These are phyloP conservation scores for Alligator mississippiensis DNA, from an alignment of 2,113 vertebrate species.

Conservation along the genomic window DNA sequence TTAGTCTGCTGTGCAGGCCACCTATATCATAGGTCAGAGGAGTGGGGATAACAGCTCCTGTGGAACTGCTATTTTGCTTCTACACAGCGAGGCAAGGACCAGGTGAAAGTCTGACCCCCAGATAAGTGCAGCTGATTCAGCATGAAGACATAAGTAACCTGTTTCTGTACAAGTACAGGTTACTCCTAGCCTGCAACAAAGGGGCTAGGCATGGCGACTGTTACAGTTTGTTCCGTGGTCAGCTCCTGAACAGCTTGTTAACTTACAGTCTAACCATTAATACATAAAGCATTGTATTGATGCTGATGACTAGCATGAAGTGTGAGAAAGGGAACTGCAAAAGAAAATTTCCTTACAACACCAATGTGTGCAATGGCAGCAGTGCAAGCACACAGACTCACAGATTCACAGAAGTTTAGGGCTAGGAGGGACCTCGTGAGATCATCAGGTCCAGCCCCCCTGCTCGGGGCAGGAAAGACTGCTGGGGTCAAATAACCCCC, in stretches of 20 bases:
- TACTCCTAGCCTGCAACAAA: not conserved
- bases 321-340: rapidly evolving
- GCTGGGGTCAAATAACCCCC: too few relatives aligned
- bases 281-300: not conserved
- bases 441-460: too few relatives aligned
- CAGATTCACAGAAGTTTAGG: too few relatives aligned
- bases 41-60: not conserved
- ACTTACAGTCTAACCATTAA: not conserved
- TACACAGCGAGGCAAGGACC: not conserved
- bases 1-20: not conserved
- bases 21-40: not conserved
- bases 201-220: not conserved
- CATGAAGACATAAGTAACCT: not conserved
- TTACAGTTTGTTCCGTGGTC: not conserved
- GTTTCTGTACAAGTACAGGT: not conserved
- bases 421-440: too few relatives aligned
- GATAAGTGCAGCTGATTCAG: not conserved
- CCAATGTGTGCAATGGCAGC: not conserved
- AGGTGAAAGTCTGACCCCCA: not conserved
- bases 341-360: not conserved
- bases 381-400: not conserved
- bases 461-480: too few relatives aligned
- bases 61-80: not conserved
- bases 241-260: rapidly evolving
- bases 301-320: not conserved